Conservation (phyloP, 2,797 vertebrate genomes). For the Sebastolobus alascanus region DNA sequence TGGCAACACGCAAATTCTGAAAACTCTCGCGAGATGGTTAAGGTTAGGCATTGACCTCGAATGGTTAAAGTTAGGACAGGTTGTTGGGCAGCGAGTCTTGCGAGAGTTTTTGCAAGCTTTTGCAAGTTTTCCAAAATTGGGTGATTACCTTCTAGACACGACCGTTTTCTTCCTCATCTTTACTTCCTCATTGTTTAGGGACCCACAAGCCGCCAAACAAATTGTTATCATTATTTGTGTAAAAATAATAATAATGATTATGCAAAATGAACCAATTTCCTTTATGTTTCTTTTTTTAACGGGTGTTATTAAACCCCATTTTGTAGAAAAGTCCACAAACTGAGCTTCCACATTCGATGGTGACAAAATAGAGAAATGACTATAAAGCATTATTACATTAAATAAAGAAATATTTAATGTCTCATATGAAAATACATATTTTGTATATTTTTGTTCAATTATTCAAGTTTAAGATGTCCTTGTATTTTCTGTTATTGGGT, state of each 20-base stretch:
- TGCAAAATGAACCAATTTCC: neutral
- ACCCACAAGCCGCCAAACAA: neutral
- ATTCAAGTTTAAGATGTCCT: neutral
- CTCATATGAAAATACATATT: neutral
- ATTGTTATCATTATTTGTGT: neutral
- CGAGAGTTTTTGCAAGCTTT: no score
- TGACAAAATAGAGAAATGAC: neutral
- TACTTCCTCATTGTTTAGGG: neutral
- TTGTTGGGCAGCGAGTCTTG: no score
- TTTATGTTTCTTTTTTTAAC: neutral
- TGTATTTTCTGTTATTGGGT: neutral
- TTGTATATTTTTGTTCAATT: neutral
- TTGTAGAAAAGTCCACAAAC: neutral
- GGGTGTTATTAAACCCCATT: neutral
- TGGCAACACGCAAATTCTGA: constrained; percentile 29
- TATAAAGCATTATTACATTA: neutral
- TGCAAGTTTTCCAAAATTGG: no score
- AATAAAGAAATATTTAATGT: neutral
- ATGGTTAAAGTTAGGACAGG: no score
- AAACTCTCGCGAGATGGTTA: no score
- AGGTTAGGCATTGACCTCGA: no score
- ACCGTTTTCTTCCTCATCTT: neutral
- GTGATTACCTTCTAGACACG: no score
- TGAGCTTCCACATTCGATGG: neutral
- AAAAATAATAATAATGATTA: neutral